A percentile compares a stretch with the other conserved stretches of the same genome.
Evolutionary conservation across 2,113 vertebrate species (phyloP).

Genomic region (Cnemophilus loriae): DNA sequence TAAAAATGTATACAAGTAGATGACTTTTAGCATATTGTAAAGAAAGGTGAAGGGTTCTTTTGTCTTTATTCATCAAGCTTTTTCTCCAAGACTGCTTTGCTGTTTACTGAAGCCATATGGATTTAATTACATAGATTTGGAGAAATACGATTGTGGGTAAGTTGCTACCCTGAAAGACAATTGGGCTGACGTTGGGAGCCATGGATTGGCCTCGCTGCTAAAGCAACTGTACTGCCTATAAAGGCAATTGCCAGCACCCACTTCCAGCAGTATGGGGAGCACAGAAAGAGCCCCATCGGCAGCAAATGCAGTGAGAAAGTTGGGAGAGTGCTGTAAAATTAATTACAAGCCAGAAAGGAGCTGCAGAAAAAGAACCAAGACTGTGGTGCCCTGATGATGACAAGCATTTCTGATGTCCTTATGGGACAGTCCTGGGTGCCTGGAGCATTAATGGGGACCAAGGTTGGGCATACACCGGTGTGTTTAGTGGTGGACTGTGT

Average conservation of each 20-base stretch:
- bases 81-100: not conserved
- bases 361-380: not conserved
- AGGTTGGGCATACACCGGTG: accelerated
- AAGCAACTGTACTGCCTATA: not conserved
- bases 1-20: not conserved
- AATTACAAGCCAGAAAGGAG: not conserved
- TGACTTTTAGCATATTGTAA: not conserved
- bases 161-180: not conserved
- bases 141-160: not conserved
- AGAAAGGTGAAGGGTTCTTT: not conserved
- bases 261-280: not conserved
- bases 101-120: not conserved
- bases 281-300: not conserved
- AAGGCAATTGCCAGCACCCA: not conserved
- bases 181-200: not conserved
- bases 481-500: not conserved
- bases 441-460: not conserved
- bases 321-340: not conserved
- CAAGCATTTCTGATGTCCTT: not conserved
- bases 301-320: not conserved
- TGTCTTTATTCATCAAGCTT: not conserved
- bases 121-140: not conserved
- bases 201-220: not conserved
- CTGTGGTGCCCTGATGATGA: not conserved
- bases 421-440: not conserved